Conservation (phyloP, 1,140 invertebrate genomes). For the Prorops nasuta region DNA sequence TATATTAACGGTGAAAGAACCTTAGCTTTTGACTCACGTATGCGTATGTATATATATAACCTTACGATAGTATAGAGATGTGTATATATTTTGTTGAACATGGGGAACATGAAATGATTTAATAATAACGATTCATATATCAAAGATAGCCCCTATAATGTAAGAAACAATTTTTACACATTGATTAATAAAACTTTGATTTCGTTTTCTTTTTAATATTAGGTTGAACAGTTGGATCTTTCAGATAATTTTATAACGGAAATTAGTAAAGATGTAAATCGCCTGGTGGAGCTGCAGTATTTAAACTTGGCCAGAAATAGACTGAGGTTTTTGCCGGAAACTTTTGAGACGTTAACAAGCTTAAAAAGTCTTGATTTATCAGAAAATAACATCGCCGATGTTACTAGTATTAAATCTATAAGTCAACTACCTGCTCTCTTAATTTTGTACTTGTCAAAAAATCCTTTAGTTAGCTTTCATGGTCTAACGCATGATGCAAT, state of each 20-base stretch:
- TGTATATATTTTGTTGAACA: too few relatives aligned
- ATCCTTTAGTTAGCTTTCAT: constrained; percentile 35
- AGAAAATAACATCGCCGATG: constrained; percentile 25
- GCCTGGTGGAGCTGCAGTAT: constrained; percentile 31
- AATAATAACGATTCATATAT: too few relatives aligned
- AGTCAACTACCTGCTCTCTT: constrained; percentile 29
- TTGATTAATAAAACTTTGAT: constrained; percentile 1
- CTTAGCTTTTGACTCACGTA: too few relatives aligned
- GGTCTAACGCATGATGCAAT: constrained; percentile 29
- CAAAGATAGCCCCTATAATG: too few relatives aligned
- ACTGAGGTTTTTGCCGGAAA: constrained; percentile 31
- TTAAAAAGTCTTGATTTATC: constrained; percentile 38
- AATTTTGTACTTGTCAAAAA: constrained; percentile 35
- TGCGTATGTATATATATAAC: too few relatives aligned
- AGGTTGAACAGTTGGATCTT: constrained; percentile 43
- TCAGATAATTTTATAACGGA: constrained; percentile 36
- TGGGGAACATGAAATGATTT: too few relatives aligned
- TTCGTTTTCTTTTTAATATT: too few relatives aligned
- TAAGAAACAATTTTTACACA: background rate
- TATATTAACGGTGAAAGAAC: too few relatives aligned
- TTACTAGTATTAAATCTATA: constrained; percentile 25
- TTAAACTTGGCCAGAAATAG: constrained; percentile 42
- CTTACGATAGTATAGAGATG: too few relatives aligned
- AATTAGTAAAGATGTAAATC: constrained; percentile 31
- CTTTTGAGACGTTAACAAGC: constrained; percentile 26